These are phyloP conservation scores for Mixornis gularis DNA, from an alignment of 2,113 vertebrate genomes.

Conservation along the genomic window DNA sequence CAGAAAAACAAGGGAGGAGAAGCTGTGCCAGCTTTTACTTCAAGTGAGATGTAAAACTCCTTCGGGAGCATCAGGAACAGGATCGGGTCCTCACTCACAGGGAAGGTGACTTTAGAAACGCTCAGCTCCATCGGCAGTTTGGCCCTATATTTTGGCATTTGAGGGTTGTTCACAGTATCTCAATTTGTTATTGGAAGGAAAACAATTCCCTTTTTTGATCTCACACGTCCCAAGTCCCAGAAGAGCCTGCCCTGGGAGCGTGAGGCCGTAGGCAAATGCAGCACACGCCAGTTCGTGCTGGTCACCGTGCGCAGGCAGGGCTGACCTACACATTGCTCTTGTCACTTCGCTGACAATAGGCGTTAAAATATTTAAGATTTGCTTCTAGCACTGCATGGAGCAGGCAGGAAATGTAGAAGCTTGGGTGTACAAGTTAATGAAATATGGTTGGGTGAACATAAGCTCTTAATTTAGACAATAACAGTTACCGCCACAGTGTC, in stretches of 20 bases:
- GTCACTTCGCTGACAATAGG: background rate
- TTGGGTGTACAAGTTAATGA: constrained; percentile 60
- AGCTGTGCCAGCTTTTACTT: background rate
- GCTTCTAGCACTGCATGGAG: background rate
- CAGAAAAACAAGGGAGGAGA: background rate
- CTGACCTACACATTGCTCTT: background rate
- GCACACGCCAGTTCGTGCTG: accelerated
- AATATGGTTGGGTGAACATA: constrained; percentile 64
- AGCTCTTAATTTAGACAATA: constrained; percentile 65
- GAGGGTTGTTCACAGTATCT: background rate
- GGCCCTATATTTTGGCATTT: background rate
- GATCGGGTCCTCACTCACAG: background rate
- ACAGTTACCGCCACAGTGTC: constrained; percentile 27
- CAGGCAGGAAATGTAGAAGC: constrained; percentile 49
- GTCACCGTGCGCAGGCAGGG: accelerated
- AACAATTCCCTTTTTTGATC: background rate
- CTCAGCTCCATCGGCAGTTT: accelerated
- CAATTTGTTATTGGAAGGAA: background rate
- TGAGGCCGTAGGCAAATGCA: accelerated
- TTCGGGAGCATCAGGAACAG: background rate
- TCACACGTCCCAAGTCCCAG: accelerated
- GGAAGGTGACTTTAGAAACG: accelerated
- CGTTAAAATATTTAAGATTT: constrained; percentile 12
- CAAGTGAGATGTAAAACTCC: background rate
- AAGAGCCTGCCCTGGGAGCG: background rate